These are phyloP conservation scores for Microctonus brassicae DNA, from an alignment of 2,888 invertebrate genomes.

Conservation along the genomic window DNA sequence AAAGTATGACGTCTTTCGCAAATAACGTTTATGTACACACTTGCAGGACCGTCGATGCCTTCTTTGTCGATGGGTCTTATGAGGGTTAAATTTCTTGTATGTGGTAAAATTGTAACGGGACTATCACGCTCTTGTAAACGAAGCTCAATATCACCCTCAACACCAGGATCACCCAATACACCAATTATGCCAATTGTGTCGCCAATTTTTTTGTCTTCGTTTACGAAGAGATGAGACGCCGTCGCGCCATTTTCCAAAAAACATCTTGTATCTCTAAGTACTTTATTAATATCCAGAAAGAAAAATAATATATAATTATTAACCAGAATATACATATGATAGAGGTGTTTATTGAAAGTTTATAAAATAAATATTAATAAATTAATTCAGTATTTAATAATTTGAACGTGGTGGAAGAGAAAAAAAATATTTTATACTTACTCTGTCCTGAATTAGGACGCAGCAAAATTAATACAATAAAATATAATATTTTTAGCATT, in stretches of 20 bases:
- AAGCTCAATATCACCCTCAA: constrained; percentile 83
- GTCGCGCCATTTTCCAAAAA: constrained; percentile 92
- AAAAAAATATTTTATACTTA: not conserved
- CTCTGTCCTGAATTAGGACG: constrained; percentile 21
- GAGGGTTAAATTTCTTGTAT: constrained; percentile 85
- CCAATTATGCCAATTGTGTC: constrained; percentile 83
- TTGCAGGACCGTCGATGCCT: constrained; percentile 85
- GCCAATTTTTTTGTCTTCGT: constrained; percentile 86
- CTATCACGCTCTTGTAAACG: constrained; percentile 84
- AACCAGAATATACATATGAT: too few relatives aligned
- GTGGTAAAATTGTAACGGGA: constrained; percentile 82
- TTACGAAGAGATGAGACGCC: constrained; percentile 91
- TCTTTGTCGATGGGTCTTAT: constrained; percentile 86
- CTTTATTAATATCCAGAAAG: constrained; percentile 66
- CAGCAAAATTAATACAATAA: constrained; percentile 24
- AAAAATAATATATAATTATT: not conserved
- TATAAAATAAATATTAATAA: too few relatives aligned
- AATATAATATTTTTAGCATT: constrained; percentile 24
- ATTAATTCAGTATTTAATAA: too few relatives aligned
- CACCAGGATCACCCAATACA: constrained; percentile 85
- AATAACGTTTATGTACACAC: constrained; percentile 87
- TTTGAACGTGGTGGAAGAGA: too few relatives aligned
- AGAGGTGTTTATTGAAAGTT: too few relatives aligned
- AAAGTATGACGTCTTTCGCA: constrained; percentile 84
- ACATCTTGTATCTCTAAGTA: constrained; percentile 86